Evolutionary conservation across 2,888 invertebrate species (phyloP), one percentile per base, ranked within the genome.

Genomic region (Allacma fusca): DNA sequence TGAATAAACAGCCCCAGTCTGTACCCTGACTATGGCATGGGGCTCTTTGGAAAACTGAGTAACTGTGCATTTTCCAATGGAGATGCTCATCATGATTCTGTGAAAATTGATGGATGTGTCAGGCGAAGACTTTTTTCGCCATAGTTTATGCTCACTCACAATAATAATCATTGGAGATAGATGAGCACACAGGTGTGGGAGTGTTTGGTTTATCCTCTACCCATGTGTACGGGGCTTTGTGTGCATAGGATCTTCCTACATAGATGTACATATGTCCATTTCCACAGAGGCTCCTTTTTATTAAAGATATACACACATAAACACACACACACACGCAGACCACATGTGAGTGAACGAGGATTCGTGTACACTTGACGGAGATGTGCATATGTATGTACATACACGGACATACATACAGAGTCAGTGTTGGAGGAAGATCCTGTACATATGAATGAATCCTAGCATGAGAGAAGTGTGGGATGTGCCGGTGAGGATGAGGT

Each of bases 31-130:
- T n/a, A n/a, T n/a, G n/a, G n/a, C n/a, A n/a, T n/a, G n/a, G n/a
- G n/a, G n/a, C n/a, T n/a, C n/a, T n/a, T n/a, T n/a, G n/a, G n/a
- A n/a, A n/a, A n/a, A n/a, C n/a, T n/a, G n/a, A 68, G 34, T 72
- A 72, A 72, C 72, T 72, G 72, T 72, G 72, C 72, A 72, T 72
- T 72, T 71, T 57, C 19, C 29, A 72, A 72, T 28, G 72, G 34
- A 59, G 29, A 59, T 59, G 29, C 34, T 68, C 34, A 29, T n/a
- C 34, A 24, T 62, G 50, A 40, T 40, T 40, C 40, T 13, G 13
- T 40, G 40, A 13, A 9, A 72, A 72, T 72, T 72, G 57, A 72
- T 72, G 59, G 57, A 72, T 72, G 72, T 72, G 57, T 59, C 59
- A 72, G 13, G 40, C 40, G 13, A 40, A 40, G 5, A 40, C 40